phyloP scores from a whole-genome alignment of 2,888 invertebrate genomes.

The Dryadula phaetusa region DNA sequence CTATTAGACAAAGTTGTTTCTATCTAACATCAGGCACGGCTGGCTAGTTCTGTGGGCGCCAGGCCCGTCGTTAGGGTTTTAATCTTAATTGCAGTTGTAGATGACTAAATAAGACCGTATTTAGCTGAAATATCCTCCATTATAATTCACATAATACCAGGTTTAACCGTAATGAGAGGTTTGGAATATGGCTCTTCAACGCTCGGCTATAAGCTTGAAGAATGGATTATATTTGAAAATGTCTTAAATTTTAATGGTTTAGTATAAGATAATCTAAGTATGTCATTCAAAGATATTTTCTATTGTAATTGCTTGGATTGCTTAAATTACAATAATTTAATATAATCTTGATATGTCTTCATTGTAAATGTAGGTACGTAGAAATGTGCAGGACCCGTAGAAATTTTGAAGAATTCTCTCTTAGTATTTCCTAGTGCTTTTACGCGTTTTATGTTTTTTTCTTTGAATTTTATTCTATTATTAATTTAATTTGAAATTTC shows the following conservation, averaged over 20 bases:
- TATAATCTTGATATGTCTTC: too few species aligned
- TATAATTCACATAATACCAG: constrained; percentile 37
- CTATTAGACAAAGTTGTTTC: constrained; percentile 12
- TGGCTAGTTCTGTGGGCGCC: constrained; percentile 26
- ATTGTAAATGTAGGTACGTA: too few species aligned
- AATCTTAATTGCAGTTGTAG: constrained; percentile 41
- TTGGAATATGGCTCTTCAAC: constrained; percentile 20
- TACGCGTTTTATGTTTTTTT: too few species aligned
- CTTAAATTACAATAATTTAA: too few species aligned
- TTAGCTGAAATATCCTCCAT: constrained; percentile 34
- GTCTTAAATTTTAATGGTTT: constrained; percentile 5
- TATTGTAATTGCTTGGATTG: neutral
- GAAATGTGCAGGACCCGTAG: too few species aligned
- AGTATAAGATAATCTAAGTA: neutral
- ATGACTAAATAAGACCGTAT: constrained; percentile 39
- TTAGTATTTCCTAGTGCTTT: too few species aligned
- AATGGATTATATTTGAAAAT: constrained; percentile 6
- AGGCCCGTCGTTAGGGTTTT: constrained; percentile 26
- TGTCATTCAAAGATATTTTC: neutral
- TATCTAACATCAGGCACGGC: constrained; percentile 14
- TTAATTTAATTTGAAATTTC: too few species aligned
- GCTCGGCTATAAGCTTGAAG: neutral
- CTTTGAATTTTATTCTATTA: too few species aligned
- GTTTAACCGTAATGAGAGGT: constrained; percentile 22
- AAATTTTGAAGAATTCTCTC: too few species aligned